Conservation (phyloP, 1,140 invertebrate genomes). For the Lepidurus couesii region DNA sequence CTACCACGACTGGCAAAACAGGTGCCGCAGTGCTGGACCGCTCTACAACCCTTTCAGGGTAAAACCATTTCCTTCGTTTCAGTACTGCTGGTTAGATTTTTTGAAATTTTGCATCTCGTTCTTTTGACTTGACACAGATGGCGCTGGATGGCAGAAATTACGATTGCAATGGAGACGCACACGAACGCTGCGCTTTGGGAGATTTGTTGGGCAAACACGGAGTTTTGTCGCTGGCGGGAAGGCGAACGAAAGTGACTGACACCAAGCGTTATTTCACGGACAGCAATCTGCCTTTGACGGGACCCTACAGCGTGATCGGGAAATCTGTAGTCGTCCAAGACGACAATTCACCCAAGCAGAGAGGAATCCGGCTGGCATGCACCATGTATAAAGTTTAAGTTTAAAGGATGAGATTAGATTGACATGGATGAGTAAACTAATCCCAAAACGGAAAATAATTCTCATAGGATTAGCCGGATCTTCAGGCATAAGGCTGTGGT, state of each 20-base stretch:
- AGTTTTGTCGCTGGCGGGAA: conserved; percentile 65
- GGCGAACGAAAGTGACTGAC: conserved; percentile 55
- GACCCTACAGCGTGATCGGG: conserved; percentile 65
- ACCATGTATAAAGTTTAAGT: conserved; percentile 60
- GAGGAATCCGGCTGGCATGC: conserved; percentile 81
- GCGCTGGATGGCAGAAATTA: conserved; percentile 10
- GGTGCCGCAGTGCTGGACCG: conserved; percentile 72
- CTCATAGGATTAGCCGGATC: conserved; percentile 61
- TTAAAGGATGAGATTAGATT: no score
- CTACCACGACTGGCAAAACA: conserved; percentile 81
- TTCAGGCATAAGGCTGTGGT: conserved; percentile 76
- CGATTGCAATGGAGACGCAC: conserved; percentile 45
- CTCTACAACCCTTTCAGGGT: conserved; percentile 77
- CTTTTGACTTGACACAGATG: conserved; percentile 29
- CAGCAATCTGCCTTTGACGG: conserved; percentile 64
- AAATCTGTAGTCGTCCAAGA: conserved; percentile 83
- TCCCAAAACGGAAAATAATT: conserved; percentile 27
- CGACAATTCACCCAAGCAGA: conserved; percentile 74
- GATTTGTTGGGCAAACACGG: conserved; percentile 59
- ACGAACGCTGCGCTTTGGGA: conserved; percentile 49
- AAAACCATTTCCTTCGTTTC: conserved; percentile 2
- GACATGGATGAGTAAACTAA: no score
- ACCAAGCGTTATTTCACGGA: conserved; percentile 76
- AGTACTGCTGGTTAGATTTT: conserved; percentile 29
- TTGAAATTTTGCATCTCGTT: conserved; percentile 23